A percentile compares a stretch with the other conserved stretches of the same genome.
Evolutionary conservation across 2,113 vertebrate species (phyloP).

Genomic region (Anarrhichthys ocellatus): DNA sequence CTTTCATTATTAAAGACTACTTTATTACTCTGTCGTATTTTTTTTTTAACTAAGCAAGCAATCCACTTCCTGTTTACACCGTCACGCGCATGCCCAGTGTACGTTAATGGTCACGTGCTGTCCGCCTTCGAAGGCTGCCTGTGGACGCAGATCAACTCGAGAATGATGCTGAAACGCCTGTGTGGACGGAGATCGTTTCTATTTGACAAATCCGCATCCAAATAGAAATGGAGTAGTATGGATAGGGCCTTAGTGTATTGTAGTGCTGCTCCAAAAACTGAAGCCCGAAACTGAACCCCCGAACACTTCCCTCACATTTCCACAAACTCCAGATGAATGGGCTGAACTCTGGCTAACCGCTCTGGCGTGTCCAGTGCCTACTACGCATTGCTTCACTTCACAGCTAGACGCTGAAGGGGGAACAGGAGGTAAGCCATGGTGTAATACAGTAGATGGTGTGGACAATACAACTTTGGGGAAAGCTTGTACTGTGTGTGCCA

Average conservation of each 20-base stretch:
- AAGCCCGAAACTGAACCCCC: background rate
- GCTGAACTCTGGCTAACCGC: slow-evolving; percentile 49
- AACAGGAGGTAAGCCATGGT: background rate
- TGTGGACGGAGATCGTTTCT: too few species aligned
- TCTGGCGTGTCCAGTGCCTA: slow-evolving; percentile 20
- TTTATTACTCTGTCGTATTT: too few species aligned
- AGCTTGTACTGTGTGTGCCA: background rate
- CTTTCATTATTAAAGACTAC: too few species aligned
- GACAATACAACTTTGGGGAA: slow-evolving; percentile 11
- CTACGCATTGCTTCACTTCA: slow-evolving; percentile 17
- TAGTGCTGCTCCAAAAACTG: background rate
- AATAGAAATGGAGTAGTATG: too few species aligned
- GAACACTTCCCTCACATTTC: slow-evolving; percentile 11
- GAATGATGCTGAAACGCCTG: too few species aligned
- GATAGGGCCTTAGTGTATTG: background rate
- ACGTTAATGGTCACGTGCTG: too few species aligned
- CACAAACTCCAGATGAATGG: slow-evolving; percentile 7
- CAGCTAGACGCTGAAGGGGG: slow-evolving; percentile 3
- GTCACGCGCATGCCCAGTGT: too few species aligned
- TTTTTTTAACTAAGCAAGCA: too few species aligned
- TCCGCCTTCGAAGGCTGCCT: too few species aligned
- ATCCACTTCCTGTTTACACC: too few species aligned
- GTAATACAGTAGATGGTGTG: background rate
- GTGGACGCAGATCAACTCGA: too few species aligned
- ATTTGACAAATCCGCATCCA: too few species aligned